Conservation (phyloP, 2,888 invertebrate species). For the Lasioglossum zephyrum region DNA sequence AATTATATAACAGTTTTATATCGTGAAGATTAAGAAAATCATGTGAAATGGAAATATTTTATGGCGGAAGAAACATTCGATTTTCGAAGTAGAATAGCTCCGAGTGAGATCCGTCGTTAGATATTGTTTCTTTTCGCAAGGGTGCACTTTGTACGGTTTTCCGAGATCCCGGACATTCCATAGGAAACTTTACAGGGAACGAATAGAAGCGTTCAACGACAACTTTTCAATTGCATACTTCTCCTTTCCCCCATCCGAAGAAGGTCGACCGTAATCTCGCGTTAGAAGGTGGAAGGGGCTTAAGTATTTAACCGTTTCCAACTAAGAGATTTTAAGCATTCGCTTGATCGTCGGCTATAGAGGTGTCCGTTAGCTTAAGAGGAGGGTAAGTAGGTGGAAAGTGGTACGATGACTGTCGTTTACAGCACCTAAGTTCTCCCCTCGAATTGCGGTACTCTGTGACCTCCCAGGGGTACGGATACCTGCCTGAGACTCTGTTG, state of each 20-base stretch:
- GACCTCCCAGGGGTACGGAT: conserved; percentile 13
- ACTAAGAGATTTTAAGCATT: conserved; percentile 29
- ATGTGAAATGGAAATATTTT: too few relatives aligned
- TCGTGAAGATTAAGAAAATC: too few relatives aligned
- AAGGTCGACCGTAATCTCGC: conserved; percentile 12
- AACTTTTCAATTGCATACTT: conserved; percentile 19
- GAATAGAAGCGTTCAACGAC: not conserved
- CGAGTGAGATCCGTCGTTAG: not conserved
- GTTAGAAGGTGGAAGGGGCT: not conserved
- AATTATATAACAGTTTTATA: too few relatives aligned
- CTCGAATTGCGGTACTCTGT: conserved; percentile 26
- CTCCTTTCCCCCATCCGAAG: not conserved
- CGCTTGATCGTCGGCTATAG: conserved; percentile 19
- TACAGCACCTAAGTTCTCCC: conserved; percentile 38
- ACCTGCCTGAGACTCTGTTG: conserved; percentile 12
- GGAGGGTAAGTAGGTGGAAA: conserved; percentile 52
- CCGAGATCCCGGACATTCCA: not conserved
- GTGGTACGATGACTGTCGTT: conserved; percentile 46
- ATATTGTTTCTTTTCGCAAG: not conserved
- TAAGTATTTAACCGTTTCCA: conserved; percentile 21
- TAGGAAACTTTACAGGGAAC: not conserved
- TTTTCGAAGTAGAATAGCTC: too few relatives aligned
- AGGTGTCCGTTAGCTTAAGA: conserved; percentile 30
- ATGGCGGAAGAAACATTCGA: too few relatives aligned
- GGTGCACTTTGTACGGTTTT: not conserved